Base-by-base conservation (phyloP, 2,888 invertebrate genomes). In the Agrilus mali region DNA sequence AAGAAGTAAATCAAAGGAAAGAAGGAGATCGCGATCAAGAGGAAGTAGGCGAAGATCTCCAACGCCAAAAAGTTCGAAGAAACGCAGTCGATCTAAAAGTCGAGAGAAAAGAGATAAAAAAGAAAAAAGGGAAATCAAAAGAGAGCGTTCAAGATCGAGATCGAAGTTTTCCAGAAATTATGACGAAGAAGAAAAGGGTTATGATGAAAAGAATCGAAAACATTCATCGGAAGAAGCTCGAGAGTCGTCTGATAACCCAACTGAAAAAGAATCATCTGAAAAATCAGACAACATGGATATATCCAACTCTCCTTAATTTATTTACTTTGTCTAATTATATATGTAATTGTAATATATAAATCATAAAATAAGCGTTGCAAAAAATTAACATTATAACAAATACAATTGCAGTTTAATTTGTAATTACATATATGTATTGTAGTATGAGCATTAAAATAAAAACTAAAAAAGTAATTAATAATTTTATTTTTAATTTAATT, bases 221-320 rank as follows among this genome's bases (percentile, higher is more conserved):
- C 38, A 64, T 62, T 45, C 61, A 60, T 41, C 52, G 51, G 20
- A 57, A 47, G 32, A 45, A 36, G 40, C 44, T 37, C 37, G 33
- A 13, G 55, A 52, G 36, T 60, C 58, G 38, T 52, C 55, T 6
- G 61, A 60, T 27, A 55, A 53, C 36, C 43, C 45, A 22, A 49
- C 46, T 41, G 75, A 78, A 46, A 77, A 78, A 53, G 75, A 76
- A 48, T 55, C 72, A 57, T 63, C 72, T 56, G 57, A 69, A 61
- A 60, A 74, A 64, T 77, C 77, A 2, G 82, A 82, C 63, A 82
- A 83, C 60, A 83, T 84, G 84, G 84, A 84, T 63, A 84, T 84
- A 64, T 83, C 83, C 13, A 82, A 83, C 66, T 83, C 83, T 45
- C 84, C 84, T 42, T 83, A 72, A 66, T 27, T 27, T 27, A 27